Percentiles rank a stretch among this genome's conserved stretches.
These are phyloP conservation scores for Zaprionus davidi DNA, from an alignment of 1,140 invertebrate species.

Conservation along the genomic window DNA sequence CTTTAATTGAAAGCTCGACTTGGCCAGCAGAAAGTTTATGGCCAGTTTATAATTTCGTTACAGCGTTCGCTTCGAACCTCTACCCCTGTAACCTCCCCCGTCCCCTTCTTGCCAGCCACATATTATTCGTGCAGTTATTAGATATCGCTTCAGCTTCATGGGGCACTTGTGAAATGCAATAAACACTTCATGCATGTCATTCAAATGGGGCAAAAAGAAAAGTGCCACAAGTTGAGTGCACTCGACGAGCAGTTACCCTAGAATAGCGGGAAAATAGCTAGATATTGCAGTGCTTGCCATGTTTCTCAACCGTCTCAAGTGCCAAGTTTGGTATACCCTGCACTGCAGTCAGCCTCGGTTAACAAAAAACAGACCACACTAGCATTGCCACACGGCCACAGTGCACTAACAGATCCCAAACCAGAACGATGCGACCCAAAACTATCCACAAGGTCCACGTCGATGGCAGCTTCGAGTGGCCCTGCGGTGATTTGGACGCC, in stretches of 20 bases:
- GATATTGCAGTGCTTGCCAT: too few relatives aligned
- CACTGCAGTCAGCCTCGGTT: not conserved
- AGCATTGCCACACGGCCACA: not conserved
- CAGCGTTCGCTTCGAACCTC: not conserved
- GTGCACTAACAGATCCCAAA: constrained; percentile 9
- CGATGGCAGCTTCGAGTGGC: constrained; percentile 47
- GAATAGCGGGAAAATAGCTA: too few relatives aligned
- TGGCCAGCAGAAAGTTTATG: constrained; percentile 33
- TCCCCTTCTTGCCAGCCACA: too few relatives aligned
- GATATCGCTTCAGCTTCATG: constrained; percentile 42
- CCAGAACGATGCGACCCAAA: constrained; percentile 13
- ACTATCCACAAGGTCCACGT: constrained; percentile 32
- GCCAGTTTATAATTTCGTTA: constrained; percentile 45
- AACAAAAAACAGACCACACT: not conserved
- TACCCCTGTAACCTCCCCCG: too few relatives aligned
- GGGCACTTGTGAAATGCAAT: constrained; percentile 57
- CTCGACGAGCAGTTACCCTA: not conserved
- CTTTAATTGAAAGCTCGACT: constrained; percentile 58
- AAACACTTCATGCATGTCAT: constrained; percentile 65
- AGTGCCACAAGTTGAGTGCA: not conserved
- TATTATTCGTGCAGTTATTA: constrained; percentile 42
- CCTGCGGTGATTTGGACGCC: constrained; percentile 64
- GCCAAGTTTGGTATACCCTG: not conserved
- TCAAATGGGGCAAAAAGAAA: constrained; percentile 31
- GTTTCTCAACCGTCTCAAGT: too few relatives aligned